These are phyloP conservation scores for Karalla daura DNA, from an alignment of 2,797 vertebrate genomes.

Conservation along the genomic window DNA sequence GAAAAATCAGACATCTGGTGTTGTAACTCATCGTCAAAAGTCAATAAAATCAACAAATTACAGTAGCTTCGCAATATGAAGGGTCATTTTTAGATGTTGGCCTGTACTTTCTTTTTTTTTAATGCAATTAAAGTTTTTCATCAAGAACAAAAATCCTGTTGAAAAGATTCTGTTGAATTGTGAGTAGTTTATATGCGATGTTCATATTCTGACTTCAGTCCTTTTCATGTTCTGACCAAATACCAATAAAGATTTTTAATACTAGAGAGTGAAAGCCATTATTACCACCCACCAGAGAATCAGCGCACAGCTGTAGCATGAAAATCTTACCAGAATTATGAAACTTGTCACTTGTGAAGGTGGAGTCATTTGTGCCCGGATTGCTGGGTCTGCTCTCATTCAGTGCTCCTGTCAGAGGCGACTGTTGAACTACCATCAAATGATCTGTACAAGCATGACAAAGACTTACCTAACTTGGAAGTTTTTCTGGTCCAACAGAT, in stretches of 20 bases:
- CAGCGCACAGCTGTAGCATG: neutral
- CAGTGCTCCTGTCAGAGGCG: no score
- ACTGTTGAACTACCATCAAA: no score
- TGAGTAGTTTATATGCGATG: slow-evolving; percentile 96
- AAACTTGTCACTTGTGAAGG: no score
- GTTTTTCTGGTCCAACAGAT: no score
- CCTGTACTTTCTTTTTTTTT: slow-evolving; percentile 86
- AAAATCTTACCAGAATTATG: no score
- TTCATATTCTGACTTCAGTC: slow-evolving; percentile 98
- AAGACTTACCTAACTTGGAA: no score
- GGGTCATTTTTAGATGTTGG: slow-evolving; percentile 90
- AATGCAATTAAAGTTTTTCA: slow-evolving; percentile 88
- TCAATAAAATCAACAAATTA: slow-evolving; percentile 83
- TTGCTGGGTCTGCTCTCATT: no score
- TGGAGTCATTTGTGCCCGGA: no score
- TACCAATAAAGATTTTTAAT: slow-evolving; percentile 99
- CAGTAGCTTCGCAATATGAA: slow-evolving; percentile 80
- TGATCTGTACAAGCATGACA: no score
- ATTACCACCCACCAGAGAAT: slow-evolving; percentile 26
- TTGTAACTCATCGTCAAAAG: slow-evolving; percentile 86
- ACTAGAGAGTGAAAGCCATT: slow-evolving; percentile 74
- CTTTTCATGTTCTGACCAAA: slow-evolving; percentile 99
- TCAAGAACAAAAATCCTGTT: slow-evolving; percentile 81
- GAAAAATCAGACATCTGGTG: slow-evolving; percentile 77
- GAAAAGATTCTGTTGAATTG: slow-evolving; percentile 91